Evolutionary conservation across 2,888 invertebrate genomes (phyloP).

Genomic region (Choreutis nemorana): DNA sequence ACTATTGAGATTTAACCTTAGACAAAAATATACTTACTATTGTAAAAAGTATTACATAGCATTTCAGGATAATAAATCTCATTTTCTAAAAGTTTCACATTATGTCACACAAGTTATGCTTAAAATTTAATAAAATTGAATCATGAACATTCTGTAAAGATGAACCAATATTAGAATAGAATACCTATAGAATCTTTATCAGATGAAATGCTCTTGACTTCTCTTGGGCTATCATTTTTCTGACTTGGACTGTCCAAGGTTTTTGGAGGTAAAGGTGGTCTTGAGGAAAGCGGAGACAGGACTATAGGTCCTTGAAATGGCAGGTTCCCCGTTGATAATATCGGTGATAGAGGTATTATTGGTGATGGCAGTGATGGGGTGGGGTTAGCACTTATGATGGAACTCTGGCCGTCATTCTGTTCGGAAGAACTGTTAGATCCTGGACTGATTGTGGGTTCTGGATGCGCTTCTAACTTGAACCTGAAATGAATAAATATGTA

Average conservation of each 20-base stretch:
- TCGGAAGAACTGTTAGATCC: slow-evolving; percentile 60
- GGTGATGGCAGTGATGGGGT: slow-evolving; percentile 17
- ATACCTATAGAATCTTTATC: slow-evolving; percentile 43
- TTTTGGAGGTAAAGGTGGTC: slow-evolving; percentile 46
- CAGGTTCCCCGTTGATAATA: slow-evolving; percentile 8
- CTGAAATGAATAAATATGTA: slow-evolving; percentile 18
- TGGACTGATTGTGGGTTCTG: slow-evolving; percentile 51
- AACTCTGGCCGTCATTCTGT: slow-evolving; percentile 51
- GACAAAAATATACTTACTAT: no score
- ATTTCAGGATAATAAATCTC: no score
- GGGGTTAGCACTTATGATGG: slow-evolving; percentile 43
- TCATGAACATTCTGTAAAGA: no score
- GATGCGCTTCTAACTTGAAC: slow-evolving; percentile 44
- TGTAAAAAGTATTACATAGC: no score
- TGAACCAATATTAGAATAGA: no score
- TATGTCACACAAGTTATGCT: no score
- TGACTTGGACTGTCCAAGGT: slow-evolving; percentile 26
- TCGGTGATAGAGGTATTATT: slow-evolving; percentile 19
- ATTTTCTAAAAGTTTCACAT: no score
- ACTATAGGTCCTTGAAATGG: slow-evolving; percentile 19
- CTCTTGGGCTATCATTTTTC: slow-evolving; percentile 27
- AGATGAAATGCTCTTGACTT: slow-evolving; percentile 24
- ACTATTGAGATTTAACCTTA: no score
- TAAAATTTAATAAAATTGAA: no score
- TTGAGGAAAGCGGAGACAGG: slow-evolving; percentile 30